Conservation (phyloP, 1,140 invertebrate species). For the Heliconius hewitsoni region DNA sequence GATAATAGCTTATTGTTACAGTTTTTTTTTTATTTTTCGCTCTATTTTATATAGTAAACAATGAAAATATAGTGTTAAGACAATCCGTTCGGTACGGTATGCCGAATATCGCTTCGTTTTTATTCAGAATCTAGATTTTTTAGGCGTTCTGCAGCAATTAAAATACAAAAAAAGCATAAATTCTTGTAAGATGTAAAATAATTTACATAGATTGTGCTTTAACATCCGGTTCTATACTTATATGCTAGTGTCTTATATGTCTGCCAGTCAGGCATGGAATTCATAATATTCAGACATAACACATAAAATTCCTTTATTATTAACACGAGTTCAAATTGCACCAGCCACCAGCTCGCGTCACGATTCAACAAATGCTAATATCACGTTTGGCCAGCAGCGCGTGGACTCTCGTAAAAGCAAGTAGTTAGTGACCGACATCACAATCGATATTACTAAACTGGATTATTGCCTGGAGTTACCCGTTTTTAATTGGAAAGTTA, state of each 20-base stretch:
- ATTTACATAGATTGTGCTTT: too few relatives aligned
- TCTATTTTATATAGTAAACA: too few relatives aligned
- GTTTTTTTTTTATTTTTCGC: background rate
- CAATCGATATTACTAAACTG: conserved; percentile 9
- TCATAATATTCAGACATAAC: background rate
- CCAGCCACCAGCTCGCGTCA: background rate
- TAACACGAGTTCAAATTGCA: background rate
- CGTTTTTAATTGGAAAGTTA: background rate
- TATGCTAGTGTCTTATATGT: too few relatives aligned
- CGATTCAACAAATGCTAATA: background rate
- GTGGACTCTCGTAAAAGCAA: conserved; percentile 2
- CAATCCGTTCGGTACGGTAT: too few relatives aligned
- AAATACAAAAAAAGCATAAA: too few relatives aligned
- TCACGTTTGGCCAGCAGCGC: background rate
- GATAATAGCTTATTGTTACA: background rate
- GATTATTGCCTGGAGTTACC: background rate
- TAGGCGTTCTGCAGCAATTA: too few relatives aligned
- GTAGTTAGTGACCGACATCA: background rate
- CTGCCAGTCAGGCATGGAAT: too few relatives aligned
- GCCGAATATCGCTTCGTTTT: too few relatives aligned
- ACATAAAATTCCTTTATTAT: background rate
- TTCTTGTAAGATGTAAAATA: too few relatives aligned
- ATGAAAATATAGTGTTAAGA: too few relatives aligned
- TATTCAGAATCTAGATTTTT: too few relatives aligned
- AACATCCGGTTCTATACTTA: too few relatives aligned